These are phyloP conservation scores for Ammodytes marinus DNA, from an alignment of 2,113 vertebrate species.

Conservation along the genomic window DNA sequence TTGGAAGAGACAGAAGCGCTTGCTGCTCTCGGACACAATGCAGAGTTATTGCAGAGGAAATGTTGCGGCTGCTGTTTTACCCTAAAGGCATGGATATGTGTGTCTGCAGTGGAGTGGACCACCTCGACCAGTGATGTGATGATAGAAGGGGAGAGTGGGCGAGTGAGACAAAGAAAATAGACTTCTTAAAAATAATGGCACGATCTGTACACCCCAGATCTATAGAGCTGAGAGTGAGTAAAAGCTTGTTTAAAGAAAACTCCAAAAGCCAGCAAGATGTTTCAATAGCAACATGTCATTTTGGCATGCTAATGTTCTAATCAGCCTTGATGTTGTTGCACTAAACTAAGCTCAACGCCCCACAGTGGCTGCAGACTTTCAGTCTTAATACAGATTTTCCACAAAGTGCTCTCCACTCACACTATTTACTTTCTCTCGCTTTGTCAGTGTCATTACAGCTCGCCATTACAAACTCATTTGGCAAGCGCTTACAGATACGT, in stretches of 20 bases:
- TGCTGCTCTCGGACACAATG: slow-evolving; percentile 48
- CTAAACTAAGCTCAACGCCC: background rate
- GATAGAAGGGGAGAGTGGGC: slow-evolving; percentile 8
- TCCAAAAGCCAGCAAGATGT: no score
- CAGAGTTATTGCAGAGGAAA: slow-evolving; percentile 56
- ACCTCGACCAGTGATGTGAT: slow-evolving; percentile 40
- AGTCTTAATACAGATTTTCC: background rate
- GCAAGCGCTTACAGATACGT: background rate
- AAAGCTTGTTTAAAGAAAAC: background rate
- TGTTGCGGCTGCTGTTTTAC: slow-evolving; percentile 51
- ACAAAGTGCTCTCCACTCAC: background rate
- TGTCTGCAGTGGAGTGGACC: slow-evolving; percentile 49
- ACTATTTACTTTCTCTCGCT: background rate
- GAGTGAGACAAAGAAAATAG: background rate
- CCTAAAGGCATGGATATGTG: slow-evolving; percentile 58
- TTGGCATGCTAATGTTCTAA: background rate
- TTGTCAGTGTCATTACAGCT: background rate
- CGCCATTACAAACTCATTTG: background rate
- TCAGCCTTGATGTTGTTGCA: background rate
- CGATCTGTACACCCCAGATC: background rate
- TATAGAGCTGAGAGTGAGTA: background rate
- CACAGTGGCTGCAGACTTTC: background rate
- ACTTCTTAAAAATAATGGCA: background rate
- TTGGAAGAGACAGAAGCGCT: slow-evolving; percentile 56
- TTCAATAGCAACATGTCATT: no score